Conservation (phyloP, 1,140 invertebrate genomes). For the Pseudomyrmex dendroicus region DNA sequence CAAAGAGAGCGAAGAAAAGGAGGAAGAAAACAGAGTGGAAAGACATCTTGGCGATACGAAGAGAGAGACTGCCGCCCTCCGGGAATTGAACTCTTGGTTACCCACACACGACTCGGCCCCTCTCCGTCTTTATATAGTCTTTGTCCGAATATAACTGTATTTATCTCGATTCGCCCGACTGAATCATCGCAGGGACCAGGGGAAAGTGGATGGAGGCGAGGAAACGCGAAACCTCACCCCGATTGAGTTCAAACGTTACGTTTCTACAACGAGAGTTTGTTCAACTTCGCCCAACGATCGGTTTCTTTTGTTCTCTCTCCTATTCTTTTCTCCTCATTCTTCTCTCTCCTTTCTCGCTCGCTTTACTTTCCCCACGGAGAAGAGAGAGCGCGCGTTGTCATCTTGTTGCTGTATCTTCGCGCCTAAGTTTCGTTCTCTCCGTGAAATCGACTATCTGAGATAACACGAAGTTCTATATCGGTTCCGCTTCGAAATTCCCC, state of each 20-base stretch:
- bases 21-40: not conserved
- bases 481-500: not conserved
- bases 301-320: conserved; percentile 6
- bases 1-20: not conserved
- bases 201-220: not conserved
- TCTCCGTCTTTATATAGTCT: too few relatives aligned
- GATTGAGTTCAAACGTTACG: conserved; percentile 46
- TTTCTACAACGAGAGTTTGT: conserved; percentile 30
- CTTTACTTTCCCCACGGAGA: too few relatives aligned
- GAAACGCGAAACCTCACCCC: not conserved
- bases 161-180: conserved; percentile 60
- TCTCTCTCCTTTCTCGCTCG: too few relatives aligned
- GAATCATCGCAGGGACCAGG: conserved; percentile 51
- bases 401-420: not conserved
- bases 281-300: conserved; percentile 24
- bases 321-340: not conserved
- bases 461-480: not conserved
- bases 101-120: conserved; percentile 53
- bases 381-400: not conserved
- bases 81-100: conserved; percentile 64
- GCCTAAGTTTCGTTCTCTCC: not conserved
- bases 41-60: conserved; percentile 33
- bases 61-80: conserved; percentile 29
- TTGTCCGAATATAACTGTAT: conserved; percentile 68
- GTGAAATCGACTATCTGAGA: not conserved